These are phyloP conservation scores for Bombus balteatus DNA, from an alignment of 1,140 invertebrate species.

Conservation along the genomic window DNA sequence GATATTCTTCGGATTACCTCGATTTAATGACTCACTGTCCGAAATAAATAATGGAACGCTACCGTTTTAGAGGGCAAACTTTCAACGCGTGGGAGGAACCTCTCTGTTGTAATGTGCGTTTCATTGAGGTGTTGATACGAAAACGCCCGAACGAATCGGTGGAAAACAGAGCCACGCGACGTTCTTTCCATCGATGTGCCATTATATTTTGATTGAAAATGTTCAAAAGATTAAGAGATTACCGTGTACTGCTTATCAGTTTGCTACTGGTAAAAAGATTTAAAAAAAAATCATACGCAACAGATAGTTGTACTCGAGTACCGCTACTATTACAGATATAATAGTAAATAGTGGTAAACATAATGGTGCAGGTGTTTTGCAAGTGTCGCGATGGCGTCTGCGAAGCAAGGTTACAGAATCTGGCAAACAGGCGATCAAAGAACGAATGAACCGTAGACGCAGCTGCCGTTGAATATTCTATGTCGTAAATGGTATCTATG, in stretches of 20 bases:
- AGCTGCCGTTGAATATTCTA: constrained; percentile 15
- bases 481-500: background rate
- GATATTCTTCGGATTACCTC: background rate
- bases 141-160: background rate
- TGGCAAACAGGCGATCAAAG: background rate
- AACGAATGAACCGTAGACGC: background rate
- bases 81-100: background rate
- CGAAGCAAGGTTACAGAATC: background rate
- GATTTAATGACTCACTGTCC: background rate
- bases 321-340: background rate
- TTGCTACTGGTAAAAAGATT: background rate
- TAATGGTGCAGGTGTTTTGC: background rate
- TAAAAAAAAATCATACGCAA: background rate
- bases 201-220: background rate
- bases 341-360: background rate
- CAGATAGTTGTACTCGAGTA: no score
- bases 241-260: background rate
- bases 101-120: background rate
- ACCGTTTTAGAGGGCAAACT: background rate
- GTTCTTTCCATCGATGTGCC: background rate
- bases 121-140: background rate
- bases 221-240: no score
- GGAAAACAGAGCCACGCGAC: no score
- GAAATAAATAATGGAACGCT: background rate
- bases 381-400: background rate